Evolutionary conservation across 2,797 vertebrate species (phyloP), one percentile per base, ranked within the genome.

Genomic region (Glossophaga mutica): DNA sequence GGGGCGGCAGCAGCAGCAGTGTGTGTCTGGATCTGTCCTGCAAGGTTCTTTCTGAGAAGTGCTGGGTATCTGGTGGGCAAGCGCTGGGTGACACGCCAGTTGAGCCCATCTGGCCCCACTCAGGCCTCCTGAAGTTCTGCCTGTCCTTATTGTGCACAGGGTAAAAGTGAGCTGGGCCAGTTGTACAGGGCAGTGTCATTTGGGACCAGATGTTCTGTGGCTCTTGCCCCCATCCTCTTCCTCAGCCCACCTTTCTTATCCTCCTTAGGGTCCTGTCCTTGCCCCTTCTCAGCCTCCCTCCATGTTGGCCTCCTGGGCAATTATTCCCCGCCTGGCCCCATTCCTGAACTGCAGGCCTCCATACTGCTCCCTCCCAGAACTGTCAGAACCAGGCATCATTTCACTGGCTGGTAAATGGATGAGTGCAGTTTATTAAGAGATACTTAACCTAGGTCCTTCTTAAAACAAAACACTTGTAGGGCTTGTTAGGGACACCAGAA

Each of bases 21-120:
- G 10, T 11, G 19, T n/a, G 46, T 48, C 32, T 16, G 32, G 2
- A 1, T n/a, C 46, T 77, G 46, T 34, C 46, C 32, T 57, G 6
- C 0, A 0, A 19, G 11, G 48, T 26, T 32, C 1, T 42, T 6
- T 46, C 5, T 2, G 22, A 2, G 16, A 22, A 24, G 0, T n/a
- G 34, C 76, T 67, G 34, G 19, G 70, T 42, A 39, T 9, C 32
- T 18, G 29, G 26, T 37, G 21, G 65, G 4, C 5, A 6, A 3
- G 14, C 9, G 32, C 8, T 55, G 19, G 6, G 14, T 15, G 48
- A 3, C 9, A 6, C 18, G 3, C 44, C 29, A 26, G 22, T 42
- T 1, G 1, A 57, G 7, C 34, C 16, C 1, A 0, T 5, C 7
- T 39, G 39, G 34, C 16, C 32, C 32, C 24, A 1, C 22, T 10